Percentiles rank a stretch among this genome's conserved stretches.
These are phyloP conservation scores for Sinocyclocheilus maitianheensis DNA, from an alignment of 2,113 vertebrate species.

Conservation along the genomic window DNA sequence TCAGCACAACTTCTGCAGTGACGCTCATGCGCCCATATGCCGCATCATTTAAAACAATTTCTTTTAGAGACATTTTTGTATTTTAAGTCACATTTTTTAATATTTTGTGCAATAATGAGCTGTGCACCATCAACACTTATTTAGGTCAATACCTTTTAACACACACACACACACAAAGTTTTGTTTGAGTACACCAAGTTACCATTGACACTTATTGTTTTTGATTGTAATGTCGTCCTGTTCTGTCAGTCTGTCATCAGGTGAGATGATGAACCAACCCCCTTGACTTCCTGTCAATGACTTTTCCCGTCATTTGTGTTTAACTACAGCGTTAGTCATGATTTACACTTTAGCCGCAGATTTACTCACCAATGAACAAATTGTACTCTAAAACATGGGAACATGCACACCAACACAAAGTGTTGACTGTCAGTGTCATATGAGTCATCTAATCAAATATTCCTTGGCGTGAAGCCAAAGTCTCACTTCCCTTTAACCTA, in stretches of 20 bases:
- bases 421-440: too few species aligned
- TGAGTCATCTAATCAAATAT: conserved; percentile 19
- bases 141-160: not conserved
- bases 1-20: not conserved
- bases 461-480: not conserved
- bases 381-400: not conserved
- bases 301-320: not conserved
- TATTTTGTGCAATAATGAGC: not conserved
- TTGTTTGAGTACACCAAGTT: conserved; percentile 7
- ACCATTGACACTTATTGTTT: not conserved
- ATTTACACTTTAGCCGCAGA: not conserved
- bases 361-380: conserved; percentile 2
- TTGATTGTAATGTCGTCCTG: not conserved
- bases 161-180: not conserved
- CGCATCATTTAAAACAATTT: not conserved
- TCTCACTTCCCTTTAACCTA: conserved; percentile 1
- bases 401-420: not conserved
- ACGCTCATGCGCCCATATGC: not conserved
- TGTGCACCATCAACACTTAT: not conserved
- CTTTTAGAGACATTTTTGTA: not conserved
- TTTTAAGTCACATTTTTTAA: not conserved
- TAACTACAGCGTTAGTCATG: conserved; percentile 20
- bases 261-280: not conserved
- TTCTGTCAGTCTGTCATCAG: conserved; percentile 3
- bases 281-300: conserved; percentile 28